Evolutionary conservation across 2,113 vertebrate species (phyloP).

Genomic region (Panurus biarmicus): DNA sequence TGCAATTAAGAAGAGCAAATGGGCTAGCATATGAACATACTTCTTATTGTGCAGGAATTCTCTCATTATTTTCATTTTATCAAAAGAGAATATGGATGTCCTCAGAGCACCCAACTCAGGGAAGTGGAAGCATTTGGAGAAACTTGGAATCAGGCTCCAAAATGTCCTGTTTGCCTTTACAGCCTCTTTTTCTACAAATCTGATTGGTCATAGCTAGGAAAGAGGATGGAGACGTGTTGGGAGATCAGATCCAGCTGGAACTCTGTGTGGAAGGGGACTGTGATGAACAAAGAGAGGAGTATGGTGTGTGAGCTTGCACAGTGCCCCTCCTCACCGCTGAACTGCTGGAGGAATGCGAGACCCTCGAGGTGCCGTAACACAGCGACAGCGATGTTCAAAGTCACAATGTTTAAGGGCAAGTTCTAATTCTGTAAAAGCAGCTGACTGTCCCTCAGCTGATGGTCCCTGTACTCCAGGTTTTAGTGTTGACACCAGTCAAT

Average conservation of each 20-base stretch:
- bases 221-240: not conserved
- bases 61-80: not conserved
- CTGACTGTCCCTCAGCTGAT: not conserved
- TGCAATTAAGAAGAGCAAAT: constrained; percentile 53
- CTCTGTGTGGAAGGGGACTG: constrained; percentile 36
- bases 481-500: not conserved
- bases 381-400: not conserved
- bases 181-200: not conserved
- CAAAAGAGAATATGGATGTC: fast-evolving
- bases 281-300: constrained; percentile 50
- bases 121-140: not conserved
- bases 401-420: constrained; percentile 56
- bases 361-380: not conserved
- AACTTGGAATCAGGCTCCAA: not conserved
- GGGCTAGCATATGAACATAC: constrained; percentile 54
- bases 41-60: constrained; percentile 5
- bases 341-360: not conserved
- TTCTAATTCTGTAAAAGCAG: constrained; percentile 39
- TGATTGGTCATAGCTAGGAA: not conserved
- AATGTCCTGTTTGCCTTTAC: not conserved
- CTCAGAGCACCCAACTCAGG: not conserved
- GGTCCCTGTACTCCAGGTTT: not conserved
- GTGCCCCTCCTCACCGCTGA: constrained; percentile 28
- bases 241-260: not conserved
- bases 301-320: not conserved